These are phyloP conservation scores for Myiopsitta monachus DNA, from an alignment of 2,113 vertebrate species.

Conservation along the genomic window DNA sequence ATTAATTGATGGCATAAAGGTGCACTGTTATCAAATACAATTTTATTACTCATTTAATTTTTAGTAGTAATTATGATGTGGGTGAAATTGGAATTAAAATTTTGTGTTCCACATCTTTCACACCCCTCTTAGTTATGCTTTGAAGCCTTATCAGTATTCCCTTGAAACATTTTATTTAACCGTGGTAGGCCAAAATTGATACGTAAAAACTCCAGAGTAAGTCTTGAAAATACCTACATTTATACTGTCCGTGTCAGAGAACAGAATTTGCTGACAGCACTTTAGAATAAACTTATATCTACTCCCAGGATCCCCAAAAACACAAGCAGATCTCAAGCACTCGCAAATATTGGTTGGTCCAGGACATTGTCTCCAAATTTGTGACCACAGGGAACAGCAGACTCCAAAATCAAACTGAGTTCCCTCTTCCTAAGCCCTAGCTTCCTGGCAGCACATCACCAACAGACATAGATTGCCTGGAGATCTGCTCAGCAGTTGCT, in stretches of 20 bases:
- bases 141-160: background rate
- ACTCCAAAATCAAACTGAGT: background rate
- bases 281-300: background rate
- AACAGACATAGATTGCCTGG: background rate
- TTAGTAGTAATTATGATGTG: background rate
- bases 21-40: background rate
- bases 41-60: background rate
- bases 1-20: background rate
- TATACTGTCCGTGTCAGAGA: background rate
- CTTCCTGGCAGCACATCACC: background rate
- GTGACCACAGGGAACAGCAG: background rate
- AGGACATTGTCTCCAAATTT: background rate
- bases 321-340: background rate
- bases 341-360: background rate
- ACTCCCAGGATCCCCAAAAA: background rate
- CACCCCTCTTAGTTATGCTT: background rate
- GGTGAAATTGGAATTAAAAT: background rate
- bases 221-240: background rate
- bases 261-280: background rate
- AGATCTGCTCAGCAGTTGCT: background rate
- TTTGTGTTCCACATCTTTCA: background rate
- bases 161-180: background rate
- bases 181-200: background rate
- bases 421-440: background rate
- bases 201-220: background rate